Conservation (phyloP, 2,888 invertebrate species). For the Bimastos eiseni region DNA sequence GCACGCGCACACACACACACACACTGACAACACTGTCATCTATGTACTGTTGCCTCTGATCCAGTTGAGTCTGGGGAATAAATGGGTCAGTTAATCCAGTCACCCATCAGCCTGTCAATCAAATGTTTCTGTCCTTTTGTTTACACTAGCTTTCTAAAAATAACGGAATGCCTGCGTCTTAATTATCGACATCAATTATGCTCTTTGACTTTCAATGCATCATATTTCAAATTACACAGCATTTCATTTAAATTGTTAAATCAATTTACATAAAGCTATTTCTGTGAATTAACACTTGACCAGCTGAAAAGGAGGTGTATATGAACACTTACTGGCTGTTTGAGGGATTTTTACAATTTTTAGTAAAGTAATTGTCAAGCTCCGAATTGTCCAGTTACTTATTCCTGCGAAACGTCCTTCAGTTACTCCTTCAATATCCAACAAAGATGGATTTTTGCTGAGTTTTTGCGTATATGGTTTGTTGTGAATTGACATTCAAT, state of each 20-base stretch:
- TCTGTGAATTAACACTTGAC: neutral
- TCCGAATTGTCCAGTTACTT: neutral
- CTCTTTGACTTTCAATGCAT: neutral
- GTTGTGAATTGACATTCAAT: neutral
- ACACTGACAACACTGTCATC: neutral
- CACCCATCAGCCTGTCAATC: neutral
- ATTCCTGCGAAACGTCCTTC: neutral
- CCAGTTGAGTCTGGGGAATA: neutral
- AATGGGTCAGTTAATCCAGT: neutral
- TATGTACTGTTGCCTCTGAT: neutral
- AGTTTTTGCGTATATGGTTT: neutral
- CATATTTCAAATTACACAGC: neutral
- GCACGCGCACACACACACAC: too few species aligned
- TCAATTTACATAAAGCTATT: neutral
- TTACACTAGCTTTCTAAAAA: too few species aligned
- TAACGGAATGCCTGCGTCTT: too few species aligned
- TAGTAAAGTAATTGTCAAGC: neutral
- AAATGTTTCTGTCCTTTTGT: neutral
- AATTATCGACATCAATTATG: neutral
- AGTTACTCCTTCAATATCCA: neutral
- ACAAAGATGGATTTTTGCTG: neutral
- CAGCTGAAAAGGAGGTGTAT: too few species aligned
- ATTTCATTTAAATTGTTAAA: neutral
- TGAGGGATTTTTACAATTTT: neutral
- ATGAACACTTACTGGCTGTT: too few species aligned